A percentile compares a stretch with the other conserved stretches of the same genome.
These are phyloP conservation scores for Neogale vison DNA, from an alignment of 2,113 vertebrate species.

Conservation along the genomic window DNA sequence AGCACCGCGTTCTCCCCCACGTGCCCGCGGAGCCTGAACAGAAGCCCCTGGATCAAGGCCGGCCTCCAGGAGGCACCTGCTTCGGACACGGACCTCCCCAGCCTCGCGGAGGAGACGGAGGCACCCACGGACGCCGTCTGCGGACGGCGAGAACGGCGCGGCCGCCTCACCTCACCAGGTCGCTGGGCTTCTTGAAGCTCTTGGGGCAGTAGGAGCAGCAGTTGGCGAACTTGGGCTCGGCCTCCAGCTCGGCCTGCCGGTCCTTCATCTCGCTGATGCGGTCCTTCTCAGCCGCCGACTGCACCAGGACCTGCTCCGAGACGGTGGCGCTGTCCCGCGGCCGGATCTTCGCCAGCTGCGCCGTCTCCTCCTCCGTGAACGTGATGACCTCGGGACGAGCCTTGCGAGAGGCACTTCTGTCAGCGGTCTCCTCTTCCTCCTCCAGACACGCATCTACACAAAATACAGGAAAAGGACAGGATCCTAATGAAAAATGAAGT, in stretches of 20 bases:
- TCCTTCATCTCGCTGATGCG: conserved; percentile 98
- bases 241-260: conserved; percentile 92
- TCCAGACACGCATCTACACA: conserved; percentile 85
- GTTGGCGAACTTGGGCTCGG: conserved; percentile 96
- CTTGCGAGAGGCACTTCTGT: conserved; percentile 87
- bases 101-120: rapidly evolving
- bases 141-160: rapidly evolving
- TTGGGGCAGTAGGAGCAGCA: conserved; percentile 96
- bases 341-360: conserved; percentile 93
- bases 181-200: conserved; percentile 99
- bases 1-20: not conserved
- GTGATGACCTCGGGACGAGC: conserved; percentile 94
- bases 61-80: rapidly evolving
- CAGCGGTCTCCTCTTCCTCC: conserved; percentile 88
- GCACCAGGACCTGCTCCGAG: conserved; percentile 96
- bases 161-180: conserved; percentile 93
- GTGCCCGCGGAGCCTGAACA: not conserved
- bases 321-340: conserved; percentile 94
- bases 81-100: too few relatives aligned
- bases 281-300: conserved; percentile 97
- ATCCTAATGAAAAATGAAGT: not conserved
- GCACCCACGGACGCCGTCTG: too few relatives aligned
- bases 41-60: not conserved
- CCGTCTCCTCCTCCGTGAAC: conserved; percentile 97
- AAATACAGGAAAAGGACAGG: not conserved